A percentile compares a stretch with the other conserved stretches of the same genome.
Conservation (phyloP, 2,888 invertebrate species). For the Protodeltote pygarga region DNA sequence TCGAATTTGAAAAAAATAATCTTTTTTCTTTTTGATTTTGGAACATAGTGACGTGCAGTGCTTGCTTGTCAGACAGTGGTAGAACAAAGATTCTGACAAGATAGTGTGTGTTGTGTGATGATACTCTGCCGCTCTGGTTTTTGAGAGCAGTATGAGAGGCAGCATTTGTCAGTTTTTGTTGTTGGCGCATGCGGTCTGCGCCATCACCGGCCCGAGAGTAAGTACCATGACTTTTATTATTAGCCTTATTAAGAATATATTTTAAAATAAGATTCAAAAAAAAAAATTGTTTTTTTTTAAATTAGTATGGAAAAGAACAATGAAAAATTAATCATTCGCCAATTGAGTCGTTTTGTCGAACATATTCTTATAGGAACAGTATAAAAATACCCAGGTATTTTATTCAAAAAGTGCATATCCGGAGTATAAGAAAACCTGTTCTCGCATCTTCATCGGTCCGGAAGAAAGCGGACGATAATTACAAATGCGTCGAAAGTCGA, state of each 20-base stretch:
- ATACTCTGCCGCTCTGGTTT: slow-evolving; percentile 78
- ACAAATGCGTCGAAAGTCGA: slow-evolving; percentile 32
- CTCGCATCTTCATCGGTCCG: slow-evolving; percentile 26
- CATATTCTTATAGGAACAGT: no score
- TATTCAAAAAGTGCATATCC: slow-evolving; percentile 14
- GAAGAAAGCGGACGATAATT: slow-evolving; percentile 41
- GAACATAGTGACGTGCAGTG: slow-evolving; percentile 60
- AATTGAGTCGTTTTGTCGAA: no score
- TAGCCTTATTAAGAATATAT: neutral
- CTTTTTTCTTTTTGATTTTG: slow-evolving; percentile 40
- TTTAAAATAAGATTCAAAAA: no score
- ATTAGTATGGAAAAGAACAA: no score
- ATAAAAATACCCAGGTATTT: no score
- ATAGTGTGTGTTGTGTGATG: slow-evolving; percentile 81
- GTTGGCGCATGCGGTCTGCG: slow-evolving; percentile 82
- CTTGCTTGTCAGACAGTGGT: slow-evolving; percentile 51
- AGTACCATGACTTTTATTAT: slow-evolving; percentile 47
- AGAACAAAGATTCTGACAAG: slow-evolving; percentile 60
- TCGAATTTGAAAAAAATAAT: slow-evolving; percentile 11
- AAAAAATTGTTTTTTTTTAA: no score
- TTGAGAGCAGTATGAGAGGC: slow-evolving; percentile 82
- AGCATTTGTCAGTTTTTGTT: slow-evolving; percentile 75
- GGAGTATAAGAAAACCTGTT: slow-evolving; percentile 12
- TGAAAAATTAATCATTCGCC: neutral
- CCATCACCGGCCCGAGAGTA: slow-evolving; percentile 83